A percentile compares a stretch with the other conserved stretches of the same genome.
Conservation (phyloP, 2,113 vertebrate genomes). For the Pardalotus punctatus region DNA sequence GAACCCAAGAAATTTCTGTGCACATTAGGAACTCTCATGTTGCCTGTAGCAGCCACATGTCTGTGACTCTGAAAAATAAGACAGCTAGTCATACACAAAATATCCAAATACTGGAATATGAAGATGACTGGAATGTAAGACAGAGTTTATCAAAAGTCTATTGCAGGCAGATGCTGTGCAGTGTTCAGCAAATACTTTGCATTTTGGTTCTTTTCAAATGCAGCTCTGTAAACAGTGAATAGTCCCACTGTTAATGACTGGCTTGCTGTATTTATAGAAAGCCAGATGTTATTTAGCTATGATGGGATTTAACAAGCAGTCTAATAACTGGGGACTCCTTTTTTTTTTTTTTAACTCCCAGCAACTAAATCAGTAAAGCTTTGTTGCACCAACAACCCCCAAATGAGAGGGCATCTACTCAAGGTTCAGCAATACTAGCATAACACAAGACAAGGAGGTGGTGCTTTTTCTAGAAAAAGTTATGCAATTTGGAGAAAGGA, state of each 20-base stretch:
- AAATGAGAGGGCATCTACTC: not conserved
- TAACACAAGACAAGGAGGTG: not conserved
- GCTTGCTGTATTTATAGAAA: conserved; percentile 34
- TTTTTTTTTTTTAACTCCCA: not conserved
- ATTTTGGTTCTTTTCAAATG: conserved; percentile 30
- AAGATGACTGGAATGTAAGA: not conserved
- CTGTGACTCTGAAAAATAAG: not conserved
- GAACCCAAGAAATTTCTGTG: not conserved
- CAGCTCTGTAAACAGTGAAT: conserved; percentile 34
- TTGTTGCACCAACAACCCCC: not conserved
- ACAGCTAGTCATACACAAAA: not conserved
- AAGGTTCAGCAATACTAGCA: not conserved
- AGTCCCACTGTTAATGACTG: conserved; percentile 25
- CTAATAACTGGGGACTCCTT: not conserved
- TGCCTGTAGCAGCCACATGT: not conserved
- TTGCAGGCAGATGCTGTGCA: conserved; percentile 24
- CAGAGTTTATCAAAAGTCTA: not conserved
- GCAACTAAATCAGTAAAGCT: not conserved
- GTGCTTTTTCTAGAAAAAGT: not conserved
- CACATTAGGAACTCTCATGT: not conserved
- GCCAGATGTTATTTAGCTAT: conserved; percentile 45
- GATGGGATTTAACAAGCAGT: not conserved
- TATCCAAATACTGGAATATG: not conserved
- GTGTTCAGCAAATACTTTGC: conserved; percentile 24
- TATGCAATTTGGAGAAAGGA: not conserved